These are phyloP conservation scores for Drymodes brunneopygia DNA, from an alignment of 2,113 vertebrate species.

Conservation along the genomic window DNA sequence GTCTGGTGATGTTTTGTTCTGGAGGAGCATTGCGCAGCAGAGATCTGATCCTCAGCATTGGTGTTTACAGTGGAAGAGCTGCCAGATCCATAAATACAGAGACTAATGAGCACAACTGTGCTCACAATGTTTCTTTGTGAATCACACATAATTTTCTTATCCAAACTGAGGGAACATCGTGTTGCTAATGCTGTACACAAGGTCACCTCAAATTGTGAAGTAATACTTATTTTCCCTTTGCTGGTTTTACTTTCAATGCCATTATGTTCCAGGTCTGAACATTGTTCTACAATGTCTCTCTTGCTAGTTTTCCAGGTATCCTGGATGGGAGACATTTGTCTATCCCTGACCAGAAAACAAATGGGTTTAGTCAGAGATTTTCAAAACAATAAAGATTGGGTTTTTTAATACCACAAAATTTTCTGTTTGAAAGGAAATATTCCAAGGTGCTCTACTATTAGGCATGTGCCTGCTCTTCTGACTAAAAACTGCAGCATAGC, in stretches of 20 bases:
- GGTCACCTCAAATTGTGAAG: conserved; percentile 1
- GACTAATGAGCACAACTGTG: not conserved
- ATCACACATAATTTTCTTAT: conserved; percentile 11
- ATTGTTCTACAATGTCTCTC: not conserved
- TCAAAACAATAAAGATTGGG: not conserved
- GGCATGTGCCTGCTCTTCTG: not conserved
- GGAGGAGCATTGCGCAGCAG: not conserved
- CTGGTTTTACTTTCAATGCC: conserved; percentile 12
- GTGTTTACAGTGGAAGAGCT: not conserved
- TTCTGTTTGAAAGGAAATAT: not conserved
- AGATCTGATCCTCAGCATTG: not conserved
- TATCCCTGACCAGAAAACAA: not conserved
- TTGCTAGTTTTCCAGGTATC: not conserved
- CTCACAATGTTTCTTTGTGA: conserved; percentile 32
- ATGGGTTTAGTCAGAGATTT: not conserved
- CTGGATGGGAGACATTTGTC: not conserved
- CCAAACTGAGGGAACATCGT: conserved; percentile 2
- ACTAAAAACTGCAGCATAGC: not conserved
- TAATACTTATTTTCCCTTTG: not conserved
- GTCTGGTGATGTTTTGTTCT: not conserved
- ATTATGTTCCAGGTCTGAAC: not conserved
- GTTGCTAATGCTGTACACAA: not conserved
- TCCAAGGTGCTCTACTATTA: not conserved
- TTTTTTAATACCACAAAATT: not conserved
- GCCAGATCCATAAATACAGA: not conserved